phyloP scores from a whole-genome alignment of 2,113 vertebrate genomes.

The Rostratula benghalensis region DNA sequence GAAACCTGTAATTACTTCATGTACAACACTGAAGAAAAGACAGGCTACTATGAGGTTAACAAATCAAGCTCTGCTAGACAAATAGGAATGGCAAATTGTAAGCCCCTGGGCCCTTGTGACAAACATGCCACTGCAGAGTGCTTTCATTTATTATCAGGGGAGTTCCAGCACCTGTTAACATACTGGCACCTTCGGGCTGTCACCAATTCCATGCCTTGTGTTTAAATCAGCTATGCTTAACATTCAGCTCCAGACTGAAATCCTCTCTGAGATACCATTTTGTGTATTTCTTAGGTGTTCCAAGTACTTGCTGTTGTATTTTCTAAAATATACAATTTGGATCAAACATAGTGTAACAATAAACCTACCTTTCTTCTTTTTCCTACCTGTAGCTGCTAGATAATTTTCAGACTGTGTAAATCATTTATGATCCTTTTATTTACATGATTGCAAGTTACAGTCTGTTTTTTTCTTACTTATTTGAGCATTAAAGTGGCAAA shows the following conservation, averaged over 20 bases:
- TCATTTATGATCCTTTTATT: not conserved
- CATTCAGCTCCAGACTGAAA: not conserved
- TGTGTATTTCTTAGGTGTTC: not conserved
- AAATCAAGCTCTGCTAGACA: not conserved
- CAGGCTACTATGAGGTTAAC: not conserved
- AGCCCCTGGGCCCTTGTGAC: not conserved
- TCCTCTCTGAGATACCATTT: not conserved
- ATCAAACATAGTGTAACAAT: not conserved
- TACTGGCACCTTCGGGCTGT: not conserved
- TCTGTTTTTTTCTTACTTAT: not conserved
- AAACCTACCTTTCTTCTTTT: not conserved
- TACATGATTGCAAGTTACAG: not conserved
- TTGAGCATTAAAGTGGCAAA: not conserved
- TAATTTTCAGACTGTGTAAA: not conserved
- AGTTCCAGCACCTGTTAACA: not conserved
- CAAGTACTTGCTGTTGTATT: not conserved
- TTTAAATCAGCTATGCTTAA: not conserved
- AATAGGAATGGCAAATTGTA: not conserved
- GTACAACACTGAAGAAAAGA: not conserved
- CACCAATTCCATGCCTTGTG: not conserved
- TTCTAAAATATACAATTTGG: not conserved
- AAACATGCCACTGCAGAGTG: not conserved
- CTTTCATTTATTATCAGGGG: not conserved
- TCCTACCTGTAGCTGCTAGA: not conserved
- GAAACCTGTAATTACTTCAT: slow-evolving; percentile 12